A percentile compares a stretch with the other conserved stretches of the same genome.
phyloP scores from a whole-genome alignment of 2,113 vertebrate genomes.

The Lutjanus erythropterus region DNA sequence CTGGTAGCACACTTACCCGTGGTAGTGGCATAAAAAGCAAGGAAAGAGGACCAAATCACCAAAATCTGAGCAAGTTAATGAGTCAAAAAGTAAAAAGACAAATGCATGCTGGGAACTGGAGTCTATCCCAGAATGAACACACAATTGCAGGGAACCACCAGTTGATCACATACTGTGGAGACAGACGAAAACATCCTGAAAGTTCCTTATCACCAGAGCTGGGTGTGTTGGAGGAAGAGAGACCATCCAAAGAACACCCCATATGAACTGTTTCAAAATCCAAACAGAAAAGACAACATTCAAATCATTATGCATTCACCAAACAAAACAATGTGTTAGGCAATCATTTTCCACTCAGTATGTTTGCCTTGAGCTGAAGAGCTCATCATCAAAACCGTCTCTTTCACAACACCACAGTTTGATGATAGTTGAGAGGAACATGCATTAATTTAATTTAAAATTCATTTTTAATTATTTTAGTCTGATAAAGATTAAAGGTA shows the following conservation, averaged over 20 bases:
- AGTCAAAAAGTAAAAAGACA: not conserved
- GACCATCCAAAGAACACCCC: not conserved
- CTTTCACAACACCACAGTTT: not conserved
- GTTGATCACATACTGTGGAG: not conserved
- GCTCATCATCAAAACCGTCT: not conserved
- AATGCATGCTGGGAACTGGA: not conserved
- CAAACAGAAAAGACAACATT: not conserved
- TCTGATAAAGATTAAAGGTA: not conserved
- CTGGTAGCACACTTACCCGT: too few species aligned
- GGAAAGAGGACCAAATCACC: too few species aligned
- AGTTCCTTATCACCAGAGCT: not conserved
- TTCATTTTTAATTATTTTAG: not conserved
- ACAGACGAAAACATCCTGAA: not conserved
- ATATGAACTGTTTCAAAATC: not conserved
- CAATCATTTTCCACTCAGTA: not conserved
- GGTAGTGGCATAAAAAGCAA: too few species aligned
- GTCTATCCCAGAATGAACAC: slow-evolving; percentile 1
- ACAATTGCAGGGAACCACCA: not conserved
- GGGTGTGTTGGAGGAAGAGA: not conserved
- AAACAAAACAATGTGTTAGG: not conserved
- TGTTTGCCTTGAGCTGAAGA: not conserved
- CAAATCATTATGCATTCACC: not conserved
- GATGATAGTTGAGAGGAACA: not conserved
- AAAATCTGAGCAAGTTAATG: too few species aligned
- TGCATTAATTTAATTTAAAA: not conserved